Base-by-base conservation (phyloP, 2,113 vertebrate species). In the Rhipidura dahli region DNA sequence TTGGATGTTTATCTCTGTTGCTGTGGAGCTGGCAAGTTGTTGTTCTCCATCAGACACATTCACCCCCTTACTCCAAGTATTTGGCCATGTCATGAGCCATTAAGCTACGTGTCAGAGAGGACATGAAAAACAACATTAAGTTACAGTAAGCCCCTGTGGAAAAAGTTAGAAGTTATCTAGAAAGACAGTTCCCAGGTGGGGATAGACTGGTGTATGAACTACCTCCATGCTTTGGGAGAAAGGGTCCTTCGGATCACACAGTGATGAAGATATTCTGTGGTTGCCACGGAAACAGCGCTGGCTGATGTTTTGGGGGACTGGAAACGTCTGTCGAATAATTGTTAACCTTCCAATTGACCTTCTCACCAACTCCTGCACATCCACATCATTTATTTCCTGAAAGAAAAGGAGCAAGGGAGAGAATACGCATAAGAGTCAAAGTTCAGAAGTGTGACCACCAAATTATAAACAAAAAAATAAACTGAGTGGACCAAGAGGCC, bases 271-370 rank as follows among this genome's bases (percentile, higher is more conserved):
- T 96, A 99, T 99, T 91, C 99, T 98, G 98, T 99, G 99, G 98
- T 99, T 99, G 97, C 98, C 98, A 96, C 99, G 99, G 95, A 99
- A 98, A 97, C 99, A 99, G 75, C 99, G 98, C 95, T 99, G 99
- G 91, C 98, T 99, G 89, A 98, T 96, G 94, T 99, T 99, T 86
- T 99, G 99, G n/a, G 99, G 98, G 70, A 99, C 98, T 60, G 99
- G 99, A 97, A 99, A 99, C 4, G 98, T 99, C 98, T 99, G 99
- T 6, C 99, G 98, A 95, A 99, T 98, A 96, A 99, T 97, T 13
- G 99, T 99, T 96, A 99, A 96, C 90, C 99, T 98, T 69, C 99
- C 99, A 45, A 99, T 99, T 26, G 99, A 99, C 97, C 99, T 99
- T 98, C 99, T 98, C 87, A 99, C 99, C 81, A 99, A 97, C 90